Conservation (phyloP, 2,797 vertebrate genomes). For the Leptatherina wallacei region DNA sequence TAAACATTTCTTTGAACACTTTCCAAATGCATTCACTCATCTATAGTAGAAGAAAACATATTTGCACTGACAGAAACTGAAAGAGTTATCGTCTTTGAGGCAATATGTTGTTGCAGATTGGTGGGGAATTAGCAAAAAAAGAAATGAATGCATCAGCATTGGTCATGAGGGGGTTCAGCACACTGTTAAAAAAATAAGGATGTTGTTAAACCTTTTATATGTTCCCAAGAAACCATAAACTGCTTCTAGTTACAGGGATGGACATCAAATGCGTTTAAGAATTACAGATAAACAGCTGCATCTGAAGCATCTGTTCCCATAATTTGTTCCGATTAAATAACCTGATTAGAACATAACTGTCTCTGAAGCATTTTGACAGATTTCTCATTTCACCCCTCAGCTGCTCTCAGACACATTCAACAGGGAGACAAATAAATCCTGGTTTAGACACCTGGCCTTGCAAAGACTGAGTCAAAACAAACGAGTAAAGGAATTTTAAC, state of each 20-base stretch:
- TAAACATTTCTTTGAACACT: conserved; percentile 1
- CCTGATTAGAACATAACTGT: conserved; percentile 31
- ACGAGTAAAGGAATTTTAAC: conserved; percentile 30
- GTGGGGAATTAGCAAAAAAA: background rate
- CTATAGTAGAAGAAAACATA: conserved; percentile 6
- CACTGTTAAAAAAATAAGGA: conserved; percentile 1
- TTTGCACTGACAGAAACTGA: conserved; percentile 4
- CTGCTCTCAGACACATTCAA: conserved; percentile 29
- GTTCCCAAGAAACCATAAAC: conserved; percentile 20
- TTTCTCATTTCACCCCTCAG: conserved; percentile 58
- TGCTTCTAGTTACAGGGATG: conserved; percentile 23
- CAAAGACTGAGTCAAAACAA: conserved; percentile 47
- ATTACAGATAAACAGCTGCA: conserved; percentile 28
- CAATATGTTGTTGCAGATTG: conserved; percentile 24
- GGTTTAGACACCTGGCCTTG: conserved; percentile 28
- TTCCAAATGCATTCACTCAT: background rate
- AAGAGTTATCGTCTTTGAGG: conserved; percentile 26
- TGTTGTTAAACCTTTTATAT: conserved; percentile 17
- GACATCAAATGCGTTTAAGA: background rate
- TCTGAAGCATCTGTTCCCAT: conserved; percentile 24
- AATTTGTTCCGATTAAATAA: conserved; percentile 40
- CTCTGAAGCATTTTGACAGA: conserved; percentile 39
- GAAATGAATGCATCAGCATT: no score
- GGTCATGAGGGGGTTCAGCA: no score
- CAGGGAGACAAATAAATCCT: conserved; percentile 36